Conservation (phyloP, 1,140 invertebrate genomes). For the Capitella teleta region DNA sequence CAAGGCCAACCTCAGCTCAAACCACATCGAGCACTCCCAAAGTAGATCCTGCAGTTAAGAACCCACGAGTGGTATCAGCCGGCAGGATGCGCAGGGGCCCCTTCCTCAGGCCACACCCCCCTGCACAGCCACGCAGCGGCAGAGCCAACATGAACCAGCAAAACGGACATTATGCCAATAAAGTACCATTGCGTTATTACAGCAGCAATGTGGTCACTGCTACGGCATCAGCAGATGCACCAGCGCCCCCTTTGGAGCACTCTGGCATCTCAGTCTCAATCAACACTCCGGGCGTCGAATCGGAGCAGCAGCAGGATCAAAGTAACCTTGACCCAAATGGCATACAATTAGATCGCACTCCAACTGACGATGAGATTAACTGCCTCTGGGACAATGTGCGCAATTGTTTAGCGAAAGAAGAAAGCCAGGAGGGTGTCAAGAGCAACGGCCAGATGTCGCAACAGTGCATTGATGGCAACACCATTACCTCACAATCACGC, state of each 20-base stretch:
- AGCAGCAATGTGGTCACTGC: constrained; percentile 1
- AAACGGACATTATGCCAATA: no score
- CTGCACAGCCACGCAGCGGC: constrained; percentile 1
- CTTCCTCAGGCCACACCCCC: constrained; percentile 2
- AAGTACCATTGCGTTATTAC: no score
- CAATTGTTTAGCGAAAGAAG: constrained; percentile 23
- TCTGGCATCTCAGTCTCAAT: no score
- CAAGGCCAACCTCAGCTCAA: not conserved
- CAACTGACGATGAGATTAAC: constrained; percentile 40
- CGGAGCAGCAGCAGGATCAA: not conserved
- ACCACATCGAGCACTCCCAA: not conserved
- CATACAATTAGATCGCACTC: constrained; percentile 25
- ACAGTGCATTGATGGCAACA: not conserved
- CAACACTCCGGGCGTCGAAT: not conserved
- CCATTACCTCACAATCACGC: not conserved
- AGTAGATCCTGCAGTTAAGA: not conserved
- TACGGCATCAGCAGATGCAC: not conserved
- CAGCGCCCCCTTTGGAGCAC: no score
- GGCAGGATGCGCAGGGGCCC: not conserved
- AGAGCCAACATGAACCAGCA: not conserved
- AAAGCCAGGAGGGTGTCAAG: constrained; percentile 1
- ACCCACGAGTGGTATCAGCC: not conserved
- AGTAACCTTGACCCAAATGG: not conserved
- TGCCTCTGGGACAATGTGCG: constrained; percentile 36
- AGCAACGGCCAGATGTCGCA: not conserved